Base-by-base conservation (phyloP, 1,140 invertebrate species). In the Nilaparvata lugens region DNA sequence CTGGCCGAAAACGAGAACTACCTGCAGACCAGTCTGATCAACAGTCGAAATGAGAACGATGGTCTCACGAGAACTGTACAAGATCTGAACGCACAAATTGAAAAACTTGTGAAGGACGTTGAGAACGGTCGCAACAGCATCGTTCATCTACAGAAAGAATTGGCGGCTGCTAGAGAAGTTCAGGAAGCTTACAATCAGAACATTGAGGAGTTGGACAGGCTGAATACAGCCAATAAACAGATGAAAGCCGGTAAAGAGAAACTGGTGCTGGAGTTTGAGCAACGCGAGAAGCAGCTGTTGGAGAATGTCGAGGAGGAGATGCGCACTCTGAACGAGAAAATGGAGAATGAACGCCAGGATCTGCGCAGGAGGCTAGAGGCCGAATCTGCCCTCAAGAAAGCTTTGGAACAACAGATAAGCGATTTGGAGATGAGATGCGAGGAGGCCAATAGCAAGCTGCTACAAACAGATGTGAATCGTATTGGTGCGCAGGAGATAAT, bases 31-130 rank as follows among this genome's bases (percentile, higher is more conserved):
- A 35, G 23, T 43, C 14, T 60, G 1, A 28, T 52, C 18, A 53
- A 55, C 18, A 52, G 56, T 21, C 48, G 53, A 31, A 40, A 48
- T 25, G 60, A 62, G 38, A 60, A 54, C 24, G 42, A 54, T n/a
- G 52, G 75, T 52, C 74, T 78, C 58, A 24, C 79, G 82, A 72
- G 77, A 81, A 64, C 71, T 79, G 58, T 67, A 83, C 43, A 74
- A 79, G 23, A 69, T 73, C 61, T 73, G 78, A 31, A 66, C 84
- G 42, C 18, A 31, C 54, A 18, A 13, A 62, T 56, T 45, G 24
- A 31, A 23, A 3, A 45, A 7, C 21, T 62, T 23, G 11, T 35
- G n/a, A n/a, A 57, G 19, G 55, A 57, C 7, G 4, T 57, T 21
- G 31, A 23, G 6, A 16, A 45, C 31, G 28, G 38, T 28, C 31